A percentile compares a stretch with the other conserved stretches of the same genome.
Conservation (phyloP, 2,797 vertebrate species). For the Syngnathus acus region DNA sequence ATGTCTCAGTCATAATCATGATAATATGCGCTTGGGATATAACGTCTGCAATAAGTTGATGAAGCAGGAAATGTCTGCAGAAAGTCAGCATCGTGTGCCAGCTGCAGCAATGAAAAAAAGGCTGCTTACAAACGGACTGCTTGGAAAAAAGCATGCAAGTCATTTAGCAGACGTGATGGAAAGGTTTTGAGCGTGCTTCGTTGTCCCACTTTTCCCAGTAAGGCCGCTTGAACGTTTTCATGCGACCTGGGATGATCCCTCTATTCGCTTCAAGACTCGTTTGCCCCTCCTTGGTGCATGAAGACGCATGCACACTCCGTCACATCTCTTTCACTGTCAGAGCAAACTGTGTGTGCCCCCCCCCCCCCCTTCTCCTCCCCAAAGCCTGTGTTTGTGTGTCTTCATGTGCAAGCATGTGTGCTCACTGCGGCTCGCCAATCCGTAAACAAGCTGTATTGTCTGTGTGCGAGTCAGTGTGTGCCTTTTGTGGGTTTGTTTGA, state of each 20-base stretch:
- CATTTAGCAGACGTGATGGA: conserved; percentile 8
- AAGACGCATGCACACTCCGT: conserved; percentile 37
- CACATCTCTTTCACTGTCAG: conserved; percentile 54
- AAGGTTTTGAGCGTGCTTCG: conserved; percentile 37
- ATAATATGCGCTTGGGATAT: neutral
- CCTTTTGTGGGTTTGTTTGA: conserved; percentile 70
- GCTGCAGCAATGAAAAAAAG: conserved; percentile 26
- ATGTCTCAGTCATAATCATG: neutral
- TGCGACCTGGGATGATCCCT: conserved; percentile 47
- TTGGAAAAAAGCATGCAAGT: neutral
- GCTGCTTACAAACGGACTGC: neutral
- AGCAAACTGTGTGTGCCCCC: conserved; percentile 64
- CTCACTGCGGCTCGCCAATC: conserved; percentile 65
- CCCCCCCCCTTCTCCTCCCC: conserved; percentile 50
- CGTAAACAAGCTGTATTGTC: conserved; percentile 78
- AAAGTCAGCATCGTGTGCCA: conserved; percentile 40
- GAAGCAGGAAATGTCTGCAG: conserved; percentile 57
- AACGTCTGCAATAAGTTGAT: conserved; percentile 15
- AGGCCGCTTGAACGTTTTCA: conserved; percentile 25
- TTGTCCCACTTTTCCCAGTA: conserved; percentile 54
- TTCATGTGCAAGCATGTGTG: conserved; percentile 61
- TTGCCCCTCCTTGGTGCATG: conserved; percentile 41
- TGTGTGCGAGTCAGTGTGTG: conserved; percentile 69
- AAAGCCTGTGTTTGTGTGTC: conserved; percentile 53
- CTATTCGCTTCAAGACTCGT: conserved; percentile 38